A percentile compares a stretch with the other conserved stretches of the same genome.
Conservation (phyloP, 23 tunicate species). For the Trididemnum miniatum region DNA sequence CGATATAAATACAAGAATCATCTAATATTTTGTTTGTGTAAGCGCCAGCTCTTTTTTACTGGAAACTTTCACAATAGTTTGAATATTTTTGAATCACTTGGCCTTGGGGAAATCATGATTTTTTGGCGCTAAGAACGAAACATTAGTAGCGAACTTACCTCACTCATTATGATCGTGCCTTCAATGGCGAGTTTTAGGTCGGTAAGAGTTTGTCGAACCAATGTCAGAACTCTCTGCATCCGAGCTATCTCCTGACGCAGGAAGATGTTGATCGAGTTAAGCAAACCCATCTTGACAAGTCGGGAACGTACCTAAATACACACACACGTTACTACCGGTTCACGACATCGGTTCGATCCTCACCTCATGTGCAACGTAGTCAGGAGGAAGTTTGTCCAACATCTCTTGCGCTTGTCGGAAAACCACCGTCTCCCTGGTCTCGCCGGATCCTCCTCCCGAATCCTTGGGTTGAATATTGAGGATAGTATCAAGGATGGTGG, state of each 20-base stretch:
- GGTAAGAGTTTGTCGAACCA: conserved; percentile 83
- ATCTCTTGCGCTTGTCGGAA: conserved; percentile 95
- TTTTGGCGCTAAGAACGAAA: not conserved
- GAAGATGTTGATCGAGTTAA: conserved; percentile 94
- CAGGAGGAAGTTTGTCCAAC: conserved; percentile 83
- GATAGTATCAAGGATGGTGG: conserved; percentile 89
- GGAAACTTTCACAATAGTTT: too few relatives aligned
- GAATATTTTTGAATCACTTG: too few relatives aligned
- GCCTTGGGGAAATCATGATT: too few relatives aligned
- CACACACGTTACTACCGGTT: too few relatives aligned
- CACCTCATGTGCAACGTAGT: conserved; percentile 90
- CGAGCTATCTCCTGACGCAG: conserved; percentile 94
- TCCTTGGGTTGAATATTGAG: conserved; percentile 97
- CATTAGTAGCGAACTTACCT: conserved; percentile 45
- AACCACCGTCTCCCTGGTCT: conserved; percentile 94
- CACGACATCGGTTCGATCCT: too few relatives aligned
- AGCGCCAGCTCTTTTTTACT: too few relatives aligned
- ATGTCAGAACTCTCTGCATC: conserved; percentile 92
- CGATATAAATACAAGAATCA: too few relatives aligned
- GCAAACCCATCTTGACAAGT: conserved; percentile 87
- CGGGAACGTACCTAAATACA: conserved; percentile 70
- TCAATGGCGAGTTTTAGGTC: conserved; percentile 97
- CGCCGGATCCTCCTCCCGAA: conserved; percentile 92
- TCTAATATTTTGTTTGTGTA: too few relatives aligned
- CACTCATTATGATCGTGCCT: conserved; percentile 99